phyloP scores from a whole-genome alignment of 2,113 vertebrate species.

The Bambusicola thoracicus region DNA sequence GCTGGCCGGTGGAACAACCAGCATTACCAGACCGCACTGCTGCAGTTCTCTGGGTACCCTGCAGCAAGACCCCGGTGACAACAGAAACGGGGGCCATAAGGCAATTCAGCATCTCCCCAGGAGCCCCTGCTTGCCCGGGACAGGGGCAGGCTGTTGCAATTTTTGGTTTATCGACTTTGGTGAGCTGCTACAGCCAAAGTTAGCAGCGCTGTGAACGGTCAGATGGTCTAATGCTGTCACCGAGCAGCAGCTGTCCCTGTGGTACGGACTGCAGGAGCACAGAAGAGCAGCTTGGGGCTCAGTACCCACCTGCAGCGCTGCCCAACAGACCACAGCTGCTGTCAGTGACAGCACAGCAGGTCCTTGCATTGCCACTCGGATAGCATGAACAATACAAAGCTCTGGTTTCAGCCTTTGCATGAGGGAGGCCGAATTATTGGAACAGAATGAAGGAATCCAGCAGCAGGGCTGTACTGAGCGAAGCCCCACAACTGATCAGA shows the following conservation, averaged over 20 bases:
- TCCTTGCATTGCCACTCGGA: background rate
- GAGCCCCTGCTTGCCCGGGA: constrained; percentile 5
- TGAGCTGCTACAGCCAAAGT: background rate
- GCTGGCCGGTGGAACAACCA: background rate
- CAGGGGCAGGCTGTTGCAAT: background rate
- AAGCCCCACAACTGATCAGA: background rate
- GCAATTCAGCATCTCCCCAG: constrained; percentile 5
- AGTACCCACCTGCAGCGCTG: background rate
- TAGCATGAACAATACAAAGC: constrained; percentile 61
- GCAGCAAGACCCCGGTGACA: background rate
- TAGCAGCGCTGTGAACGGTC: constrained; percentile 36
- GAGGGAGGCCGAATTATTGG: background rate
- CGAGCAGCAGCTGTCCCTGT: background rate
- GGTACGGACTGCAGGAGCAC: background rate
- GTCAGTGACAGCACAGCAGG: background rate
- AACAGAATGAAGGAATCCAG: constrained; percentile 30
- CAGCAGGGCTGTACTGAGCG: background rate
- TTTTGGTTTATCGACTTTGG: constrained; percentile 51
- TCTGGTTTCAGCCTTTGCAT: background rate
- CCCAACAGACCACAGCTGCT: background rate
- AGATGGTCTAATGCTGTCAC: background rate
- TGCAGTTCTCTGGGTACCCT: background rate
- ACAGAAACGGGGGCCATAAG: constrained; percentile 37
- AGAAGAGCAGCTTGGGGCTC: background rate
- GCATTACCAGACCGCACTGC: background rate